Evolutionary conservation across 2,113 vertebrate genomes (phyloP).

Genomic region (Mionectes macconnelli): DNA sequence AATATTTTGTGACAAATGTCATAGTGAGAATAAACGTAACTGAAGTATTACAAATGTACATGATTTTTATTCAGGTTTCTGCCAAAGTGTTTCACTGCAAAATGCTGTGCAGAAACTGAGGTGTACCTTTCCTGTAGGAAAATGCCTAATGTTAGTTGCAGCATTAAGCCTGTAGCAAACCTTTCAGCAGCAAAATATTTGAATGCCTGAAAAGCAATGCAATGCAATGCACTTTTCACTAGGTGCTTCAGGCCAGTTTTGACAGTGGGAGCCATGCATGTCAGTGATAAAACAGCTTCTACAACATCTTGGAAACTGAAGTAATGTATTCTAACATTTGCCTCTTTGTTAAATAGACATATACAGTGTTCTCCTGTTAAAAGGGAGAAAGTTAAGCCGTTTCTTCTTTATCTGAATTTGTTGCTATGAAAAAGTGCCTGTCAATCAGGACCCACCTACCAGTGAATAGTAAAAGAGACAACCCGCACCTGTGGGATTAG

Average conservation of each 20-base stretch:
- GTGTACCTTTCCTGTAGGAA: not conserved
- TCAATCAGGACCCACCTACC: constrained; percentile 56
- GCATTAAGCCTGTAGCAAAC: not conserved
- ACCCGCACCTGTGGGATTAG: constrained; percentile 84
- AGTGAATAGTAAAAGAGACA: constrained; percentile 64
- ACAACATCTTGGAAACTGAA: constrained; percentile 16
- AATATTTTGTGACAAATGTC: not conserved
- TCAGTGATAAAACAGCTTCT: constrained; percentile 8
- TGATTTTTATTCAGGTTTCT: not conserved
- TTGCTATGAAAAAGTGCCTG: constrained; percentile 65
- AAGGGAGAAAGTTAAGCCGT: constrained; percentile 64
- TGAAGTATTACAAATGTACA: not conserved
- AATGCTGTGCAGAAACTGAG: not conserved
- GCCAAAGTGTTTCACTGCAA: not conserved
- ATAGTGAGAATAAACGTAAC: not conserved
- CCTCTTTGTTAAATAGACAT: constrained; percentile 23
- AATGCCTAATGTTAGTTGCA: not conserved
- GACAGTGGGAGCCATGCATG: not conserved
- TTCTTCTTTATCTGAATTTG: constrained; percentile 69
- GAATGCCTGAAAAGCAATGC: not conserved
- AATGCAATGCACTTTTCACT: not conserved
- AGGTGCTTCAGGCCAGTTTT: constrained; percentile 1
- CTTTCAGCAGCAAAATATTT: not conserved
- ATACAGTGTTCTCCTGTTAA: constrained; percentile 39
- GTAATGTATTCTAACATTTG: constrained; percentile 28